Conservation (phyloP, 2,113 vertebrate species). For the Stegastes partitus region DNA sequence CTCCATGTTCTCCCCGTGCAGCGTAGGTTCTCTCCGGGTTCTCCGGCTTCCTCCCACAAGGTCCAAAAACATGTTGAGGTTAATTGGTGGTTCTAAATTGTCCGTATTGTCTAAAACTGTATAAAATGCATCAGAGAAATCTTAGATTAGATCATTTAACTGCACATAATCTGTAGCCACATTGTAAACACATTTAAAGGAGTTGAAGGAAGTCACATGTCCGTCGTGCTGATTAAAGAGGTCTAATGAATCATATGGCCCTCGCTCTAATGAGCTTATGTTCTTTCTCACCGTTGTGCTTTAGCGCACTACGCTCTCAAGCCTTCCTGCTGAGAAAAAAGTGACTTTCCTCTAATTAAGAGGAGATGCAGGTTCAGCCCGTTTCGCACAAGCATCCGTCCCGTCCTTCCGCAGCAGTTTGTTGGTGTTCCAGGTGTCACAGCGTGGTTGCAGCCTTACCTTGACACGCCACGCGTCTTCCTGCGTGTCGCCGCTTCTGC, state of each 20-base stretch:
- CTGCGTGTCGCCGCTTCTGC: constrained; percentile 4
- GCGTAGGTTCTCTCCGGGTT: too few species aligned
- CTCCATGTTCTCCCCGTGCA: too few species aligned
- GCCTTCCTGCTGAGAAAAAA: constrained; percentile 29
- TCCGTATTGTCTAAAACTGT: neutral
- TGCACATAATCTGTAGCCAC: too few species aligned
- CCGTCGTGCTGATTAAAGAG: constrained; percentile 46
- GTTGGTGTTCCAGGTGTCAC: constrained; percentile 41
- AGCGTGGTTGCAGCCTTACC: neutral
- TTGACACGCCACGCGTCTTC: constrained; percentile 21
- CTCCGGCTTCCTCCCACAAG: too few species aligned
- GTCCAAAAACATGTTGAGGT: too few species aligned
- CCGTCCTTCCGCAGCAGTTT: neutral
- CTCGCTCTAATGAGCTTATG: constrained; percentile 50
- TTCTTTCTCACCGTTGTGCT: constrained; percentile 27
- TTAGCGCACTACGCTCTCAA: constrained; percentile 21
- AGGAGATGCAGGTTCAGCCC: constrained; percentile 55
- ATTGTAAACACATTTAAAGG: constrained; percentile 7
- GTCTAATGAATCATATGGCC: constrained; percentile 61
- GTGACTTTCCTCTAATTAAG: constrained; percentile 42
- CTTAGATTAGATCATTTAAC: neutral
- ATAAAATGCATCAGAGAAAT: neutral
- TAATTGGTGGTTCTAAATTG: too few species aligned
- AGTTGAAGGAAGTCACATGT: constrained; percentile 26
- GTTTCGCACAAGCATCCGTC: constrained; percentile 13